A percentile compares a stretch with the other conserved stretches of the same genome.
Evolutionary conservation across 1,140 invertebrate species (phyloP).

Genomic region (Yoshiicerus persimilis): DNA sequence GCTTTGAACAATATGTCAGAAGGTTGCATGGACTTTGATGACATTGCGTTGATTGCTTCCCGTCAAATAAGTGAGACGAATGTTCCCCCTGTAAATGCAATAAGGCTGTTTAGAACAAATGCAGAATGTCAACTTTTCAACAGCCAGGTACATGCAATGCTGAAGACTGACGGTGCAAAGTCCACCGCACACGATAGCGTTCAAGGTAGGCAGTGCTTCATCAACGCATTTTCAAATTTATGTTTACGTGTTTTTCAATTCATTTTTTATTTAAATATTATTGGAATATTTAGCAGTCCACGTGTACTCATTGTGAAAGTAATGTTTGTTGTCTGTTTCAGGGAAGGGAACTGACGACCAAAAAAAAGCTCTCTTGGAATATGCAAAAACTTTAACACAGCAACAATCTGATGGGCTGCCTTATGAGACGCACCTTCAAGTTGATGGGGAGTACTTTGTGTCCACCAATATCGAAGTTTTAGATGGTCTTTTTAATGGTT

Average conservation of each 20-base stretch:
- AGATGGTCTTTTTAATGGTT: constrained; percentile 12
- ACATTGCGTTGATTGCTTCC: background rate
- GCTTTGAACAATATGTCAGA: constrained; percentile 28
- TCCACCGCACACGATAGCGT: too few species aligned
- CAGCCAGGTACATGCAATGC: background rate
- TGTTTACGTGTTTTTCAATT: too few species aligned
- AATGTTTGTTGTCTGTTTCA: too few species aligned
- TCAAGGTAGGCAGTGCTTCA: too few species aligned
- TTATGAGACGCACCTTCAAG: too few species aligned
- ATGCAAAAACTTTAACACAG: background rate
- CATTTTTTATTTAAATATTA: too few species aligned
- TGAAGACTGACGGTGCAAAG: background rate
- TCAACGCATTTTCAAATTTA: too few species aligned
- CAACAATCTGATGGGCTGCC: too few species aligned
- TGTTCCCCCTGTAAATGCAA: background rate
- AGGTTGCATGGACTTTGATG: background rate
- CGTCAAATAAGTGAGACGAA: background rate
- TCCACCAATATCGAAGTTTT: background rate
- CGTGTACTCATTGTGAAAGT: too few species aligned
- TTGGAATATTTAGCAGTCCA: background rate
- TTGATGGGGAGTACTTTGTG: too few species aligned
- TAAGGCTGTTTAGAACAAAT: too few species aligned
- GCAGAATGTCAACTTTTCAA: background rate
- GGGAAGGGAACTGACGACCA: background rate
- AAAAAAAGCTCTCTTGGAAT: background rate